A percentile compares a stretch with the other conserved stretches of the same genome.
phyloP scores from a whole-genome alignment of 2,113 vertebrate species.

The Okapia johnstoni region DNA sequence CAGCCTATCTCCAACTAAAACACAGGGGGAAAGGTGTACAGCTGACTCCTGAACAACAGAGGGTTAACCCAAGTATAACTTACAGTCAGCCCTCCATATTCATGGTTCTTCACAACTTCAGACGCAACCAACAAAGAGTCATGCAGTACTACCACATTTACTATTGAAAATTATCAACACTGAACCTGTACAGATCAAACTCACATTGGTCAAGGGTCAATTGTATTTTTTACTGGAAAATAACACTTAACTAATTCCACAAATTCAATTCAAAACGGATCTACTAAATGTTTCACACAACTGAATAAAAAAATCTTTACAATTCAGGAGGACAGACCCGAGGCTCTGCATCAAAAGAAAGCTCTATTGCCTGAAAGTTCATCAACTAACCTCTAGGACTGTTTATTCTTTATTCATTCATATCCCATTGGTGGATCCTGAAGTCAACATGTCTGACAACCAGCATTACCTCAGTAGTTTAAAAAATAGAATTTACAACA shows the following conservation, averaged over 20 bases:
- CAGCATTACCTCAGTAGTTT: neutral
- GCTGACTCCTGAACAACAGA: neutral
- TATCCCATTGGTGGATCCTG: neutral
- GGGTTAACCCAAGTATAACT: neutral
- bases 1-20: neutral
- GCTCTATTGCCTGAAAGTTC: neutral
- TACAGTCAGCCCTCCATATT: neutral
- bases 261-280: neutral
- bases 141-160: neutral
- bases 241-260: neutral
- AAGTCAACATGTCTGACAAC: neutral
- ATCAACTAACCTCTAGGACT: neutral
- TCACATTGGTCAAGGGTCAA: neutral
- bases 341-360: neutral
- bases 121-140: neutral
- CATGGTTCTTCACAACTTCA: neutral
- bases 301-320: neutral
- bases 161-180: neutral
- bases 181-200: neutral
- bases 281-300: neutral
- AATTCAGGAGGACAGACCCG: neutral
- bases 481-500: neutral
- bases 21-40: neutral
- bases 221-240: neutral
- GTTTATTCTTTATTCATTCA: neutral